A percentile compares a stretch with the other conserved stretches of the same genome.
Evolutionary conservation across 2,888 invertebrate genomes (phyloP).

Genomic region (Drosophila melanosoma): DNA sequence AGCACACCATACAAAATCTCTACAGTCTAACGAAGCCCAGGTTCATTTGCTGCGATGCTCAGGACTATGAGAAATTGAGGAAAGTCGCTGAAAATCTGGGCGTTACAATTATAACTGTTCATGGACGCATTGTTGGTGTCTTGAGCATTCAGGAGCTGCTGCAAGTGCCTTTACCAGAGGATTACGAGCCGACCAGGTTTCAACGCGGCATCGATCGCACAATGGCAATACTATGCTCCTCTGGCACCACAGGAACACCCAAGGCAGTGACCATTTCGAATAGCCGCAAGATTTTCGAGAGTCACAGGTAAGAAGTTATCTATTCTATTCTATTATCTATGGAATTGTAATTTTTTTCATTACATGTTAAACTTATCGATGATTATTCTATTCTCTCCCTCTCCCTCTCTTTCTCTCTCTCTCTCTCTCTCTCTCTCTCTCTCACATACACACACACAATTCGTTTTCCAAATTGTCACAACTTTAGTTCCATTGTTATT

Average conservation of each 20-base stretch:
- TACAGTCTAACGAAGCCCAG: conserved; percentile 69
- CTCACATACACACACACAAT: not conserved
- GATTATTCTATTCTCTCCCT: not conserved
- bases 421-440: too few relatives aligned
- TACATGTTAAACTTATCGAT: not conserved
- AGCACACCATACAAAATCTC: conserved; percentile 58
- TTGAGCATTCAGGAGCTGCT: conserved; percentile 49
- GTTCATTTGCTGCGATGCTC: conserved; percentile 73
- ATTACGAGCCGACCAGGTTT: conserved; percentile 49
- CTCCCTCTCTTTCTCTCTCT: too few relatives aligned
- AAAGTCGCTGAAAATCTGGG: conserved; percentile 39
- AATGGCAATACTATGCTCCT: conserved; percentile 81
- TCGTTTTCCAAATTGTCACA: not conserved
- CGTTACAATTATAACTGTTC: conserved; percentile 40
- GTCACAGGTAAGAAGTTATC: conserved; percentile 46
- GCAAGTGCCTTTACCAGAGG: conserved; percentile 26
- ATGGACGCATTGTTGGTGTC: conserved; percentile 37
- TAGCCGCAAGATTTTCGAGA: conserved; percentile 62
- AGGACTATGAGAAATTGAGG: conserved; percentile 62
- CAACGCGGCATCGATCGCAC: conserved; percentile 56
- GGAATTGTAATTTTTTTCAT: not conserved
- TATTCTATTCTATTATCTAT: too few relatives aligned
- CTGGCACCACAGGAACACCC: conserved; percentile 83
- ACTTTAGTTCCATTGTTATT: not conserved
- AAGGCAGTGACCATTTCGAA: conserved; percentile 79